Base-by-base conservation (phyloP, 2,888 invertebrate genomes). In the Eretmocerus hayati region DNA sequence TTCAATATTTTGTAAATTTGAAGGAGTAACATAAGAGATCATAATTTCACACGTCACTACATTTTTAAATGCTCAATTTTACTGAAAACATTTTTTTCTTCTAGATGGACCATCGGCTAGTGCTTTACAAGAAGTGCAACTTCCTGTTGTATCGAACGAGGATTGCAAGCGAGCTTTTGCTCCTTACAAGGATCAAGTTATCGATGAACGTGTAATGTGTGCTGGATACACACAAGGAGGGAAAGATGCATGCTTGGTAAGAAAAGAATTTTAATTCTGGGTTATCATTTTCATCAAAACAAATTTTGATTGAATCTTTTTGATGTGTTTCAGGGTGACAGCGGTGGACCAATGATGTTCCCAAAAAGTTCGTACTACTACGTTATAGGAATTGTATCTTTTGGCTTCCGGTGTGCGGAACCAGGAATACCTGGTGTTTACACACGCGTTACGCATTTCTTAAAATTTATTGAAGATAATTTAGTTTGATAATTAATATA, bases 311-410 rank as follows among this genome's bases (percentile, higher is more conserved):
- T 33, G 15, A 23, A 23, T 2, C 9, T 16, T 20, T 9, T 45
- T 5, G 26, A 46, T 42, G 19, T 13, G 37, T 60, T 59, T 44
- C 39, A 71, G 71, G 71, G 89, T 1, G 90, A 90, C 72, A 87
- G 87, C 40, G 90, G 90, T 0, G 90, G 90, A 4, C 89, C 90
- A 0, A 71, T 90, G 13, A 85, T 87, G 83, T 77, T 71, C 38
- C 72, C 79, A 42, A 72, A 75, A 2, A 69, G 60, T 20, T 4
- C 5, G 1, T 13, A 9, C 1, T 77, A 67, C 62, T 77, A 78
- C 50, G 63, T 80, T 26, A 78, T 83, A 37, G 85, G 84, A 2
- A 70, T 84, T 0, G 81, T 83, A 0, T 84, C 84, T 0, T 84
- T 78, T 61, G 83, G 83, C 1, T 78, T 75, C 56, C 74, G 75